phyloP scores from a whole-genome alignment of 2,888 invertebrate genomes.

The Altica lythri region DNA sequence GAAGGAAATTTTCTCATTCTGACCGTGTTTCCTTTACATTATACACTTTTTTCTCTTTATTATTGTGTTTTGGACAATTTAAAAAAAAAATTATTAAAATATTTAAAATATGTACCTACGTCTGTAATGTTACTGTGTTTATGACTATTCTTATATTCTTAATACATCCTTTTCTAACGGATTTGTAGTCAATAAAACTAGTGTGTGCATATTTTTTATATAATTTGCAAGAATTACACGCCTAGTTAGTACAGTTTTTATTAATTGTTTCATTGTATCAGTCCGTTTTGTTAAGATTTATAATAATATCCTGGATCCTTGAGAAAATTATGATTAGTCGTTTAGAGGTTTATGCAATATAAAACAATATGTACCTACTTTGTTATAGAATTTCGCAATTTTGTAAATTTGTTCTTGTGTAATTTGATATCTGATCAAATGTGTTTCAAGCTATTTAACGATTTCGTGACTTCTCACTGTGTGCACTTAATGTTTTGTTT shows the following conservation, averaged over 20 bases:
- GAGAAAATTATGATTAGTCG: not conserved
- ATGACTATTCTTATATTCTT: too few relatives aligned
- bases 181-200: too few relatives aligned
- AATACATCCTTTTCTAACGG: too few relatives aligned
- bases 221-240: too few relatives aligned
- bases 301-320: slow-evolving; percentile 10
- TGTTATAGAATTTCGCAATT: slow-evolving; percentile 19
- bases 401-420: slow-evolving; percentile 19
- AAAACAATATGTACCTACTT: slow-evolving; percentile 19
- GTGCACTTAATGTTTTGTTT: slow-evolving; percentile 16
- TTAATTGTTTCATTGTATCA: slow-evolving; percentile 9
- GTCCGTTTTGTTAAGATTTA: slow-evolving; percentile 7
- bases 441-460: slow-evolving; percentile 20
- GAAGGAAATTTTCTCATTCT: too few relatives aligned
- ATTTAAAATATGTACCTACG: too few relatives aligned
- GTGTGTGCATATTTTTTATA: too few relatives aligned
- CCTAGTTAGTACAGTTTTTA: not conserved
- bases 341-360: slow-evolving; percentile 13
- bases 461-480: slow-evolving; percentile 25
- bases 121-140: too few relatives aligned
- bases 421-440: slow-evolving; percentile 27
- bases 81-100: too few relatives aligned
- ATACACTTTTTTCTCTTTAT: too few relatives aligned
- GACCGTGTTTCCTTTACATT: too few relatives aligned
- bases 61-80: too few relatives aligned